These are phyloP conservation scores for Caenorhabditis doughertyi DNA, from an alignment of 2,888 invertebrate species.

Conservation along the genomic window DNA sequence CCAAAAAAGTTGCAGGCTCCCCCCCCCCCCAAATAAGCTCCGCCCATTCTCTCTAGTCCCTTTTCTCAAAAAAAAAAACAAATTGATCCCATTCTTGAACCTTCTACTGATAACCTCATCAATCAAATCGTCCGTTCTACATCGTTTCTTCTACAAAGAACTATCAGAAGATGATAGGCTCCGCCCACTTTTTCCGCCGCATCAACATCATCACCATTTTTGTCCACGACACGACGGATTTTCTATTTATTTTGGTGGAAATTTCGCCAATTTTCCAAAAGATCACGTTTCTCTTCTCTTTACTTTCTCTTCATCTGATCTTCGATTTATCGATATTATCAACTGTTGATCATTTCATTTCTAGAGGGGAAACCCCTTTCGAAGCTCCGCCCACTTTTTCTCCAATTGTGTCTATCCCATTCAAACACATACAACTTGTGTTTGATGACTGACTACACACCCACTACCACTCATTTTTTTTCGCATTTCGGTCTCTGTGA, in stretches of 20 bases:
- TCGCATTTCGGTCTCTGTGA: too few relatives aligned
- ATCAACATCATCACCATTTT: not conserved
- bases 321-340: conserved; percentile 39
- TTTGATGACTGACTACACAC: not conserved
- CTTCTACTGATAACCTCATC: not conserved
- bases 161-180: conserved; percentile 18
- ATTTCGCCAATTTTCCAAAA: conserved; percentile 10
- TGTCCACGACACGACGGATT: conserved; percentile 14
- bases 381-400: conserved; percentile 41
- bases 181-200: conserved; percentile 13
- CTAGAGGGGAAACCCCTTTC: conserved; percentile 40
- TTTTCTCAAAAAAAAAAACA: too few relatives aligned
- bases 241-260: not conserved
- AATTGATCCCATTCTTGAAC: not conserved
- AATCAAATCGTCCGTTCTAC: not conserved
- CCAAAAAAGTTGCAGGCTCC: not conserved
- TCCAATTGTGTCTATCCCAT: not conserved
- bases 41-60: not conserved
- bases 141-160: not conserved
- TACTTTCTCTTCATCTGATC: too few relatives aligned
- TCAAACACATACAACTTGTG: not conserved
- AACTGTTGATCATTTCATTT: conserved; percentile 50
- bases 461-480: not conserved
- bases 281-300: conserved; percentile 40
- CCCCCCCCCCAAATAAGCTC: too few relatives aligned